Conservation (phyloP, 2,113 vertebrate species). For the Plestiodon gilberti region DNA sequence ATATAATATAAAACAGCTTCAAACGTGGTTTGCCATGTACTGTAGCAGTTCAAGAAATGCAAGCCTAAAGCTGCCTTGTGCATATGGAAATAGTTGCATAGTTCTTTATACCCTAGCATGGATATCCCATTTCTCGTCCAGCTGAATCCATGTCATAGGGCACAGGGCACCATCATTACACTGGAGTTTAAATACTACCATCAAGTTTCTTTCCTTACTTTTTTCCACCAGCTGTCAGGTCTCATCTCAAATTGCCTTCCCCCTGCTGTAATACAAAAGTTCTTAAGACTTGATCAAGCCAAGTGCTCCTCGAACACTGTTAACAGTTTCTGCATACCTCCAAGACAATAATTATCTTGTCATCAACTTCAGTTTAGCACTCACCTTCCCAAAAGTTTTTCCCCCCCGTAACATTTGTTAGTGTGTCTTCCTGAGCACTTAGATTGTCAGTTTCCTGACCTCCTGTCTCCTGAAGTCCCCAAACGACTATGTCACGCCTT, state of each 20-base stretch:
- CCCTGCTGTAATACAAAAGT: background rate
- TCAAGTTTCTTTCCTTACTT: accelerated
- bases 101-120: background rate
- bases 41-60: background rate
- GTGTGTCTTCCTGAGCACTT: background rate
- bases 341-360: background rate
- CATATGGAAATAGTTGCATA: background rate
- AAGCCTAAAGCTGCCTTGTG: background rate
- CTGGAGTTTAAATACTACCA: background rate
- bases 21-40: too few relatives aligned
- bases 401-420: background rate
- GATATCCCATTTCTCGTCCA: background rate
- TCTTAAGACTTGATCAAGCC: background rate
- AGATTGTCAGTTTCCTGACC: background rate
- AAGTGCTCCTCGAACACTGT: accelerated
- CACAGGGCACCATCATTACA: background rate
- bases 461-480: background rate
- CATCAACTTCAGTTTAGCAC: background rate
- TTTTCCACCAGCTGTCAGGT: background rate
- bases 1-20: background rate
- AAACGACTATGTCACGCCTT: background rate
- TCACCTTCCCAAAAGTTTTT: background rate
- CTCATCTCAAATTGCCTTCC: background rate
- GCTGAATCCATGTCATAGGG: background rate
- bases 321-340: background rate